Evolutionary conservation across 2,888 invertebrate species (phyloP).

Genomic region (Andrena marginata): DNA sequence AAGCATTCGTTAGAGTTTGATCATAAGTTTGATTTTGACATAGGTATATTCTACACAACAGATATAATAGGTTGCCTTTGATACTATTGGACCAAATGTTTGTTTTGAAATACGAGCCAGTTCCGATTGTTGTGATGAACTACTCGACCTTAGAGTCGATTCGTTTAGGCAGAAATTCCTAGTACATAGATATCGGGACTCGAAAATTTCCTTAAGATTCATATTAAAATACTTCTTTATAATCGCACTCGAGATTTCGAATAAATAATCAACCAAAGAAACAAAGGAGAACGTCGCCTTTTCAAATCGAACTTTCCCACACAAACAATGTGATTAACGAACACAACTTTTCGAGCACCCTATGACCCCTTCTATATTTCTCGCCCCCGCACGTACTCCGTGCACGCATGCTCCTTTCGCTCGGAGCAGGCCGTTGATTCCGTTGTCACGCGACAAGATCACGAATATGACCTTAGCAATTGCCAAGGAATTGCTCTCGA

Average conservation of each 20-base stretch:
- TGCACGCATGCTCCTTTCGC: conserved; percentile 57
- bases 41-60: neutral
- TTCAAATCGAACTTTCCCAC: conserved; percentile 28
- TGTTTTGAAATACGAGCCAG: neutral
- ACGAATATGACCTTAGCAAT: conserved; percentile 54
- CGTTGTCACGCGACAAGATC: conserved; percentile 43
- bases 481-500: conserved; percentile 21
- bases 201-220: neutral
- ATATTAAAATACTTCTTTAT: neutral
- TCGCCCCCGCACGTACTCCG: conserved; percentile 16
- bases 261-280: neutral
- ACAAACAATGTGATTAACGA: conserved; percentile 36
- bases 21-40: too few relatives aligned
- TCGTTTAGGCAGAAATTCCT: neutral
- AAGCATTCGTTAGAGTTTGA: too few relatives aligned
- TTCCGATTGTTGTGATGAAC: conserved; percentile 20
- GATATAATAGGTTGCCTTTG: too few relatives aligned
- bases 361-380: conserved; percentile 2
- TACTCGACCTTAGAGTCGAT: neutral
- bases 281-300: neutral
- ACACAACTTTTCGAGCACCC: conserved; percentile 39
- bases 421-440: conserved; percentile 12
- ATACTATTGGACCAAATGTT: neutral
- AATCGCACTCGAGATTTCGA: neutral
- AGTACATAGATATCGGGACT: neutral